Evolutionary conservation across 2,797 vertebrate genomes (phyloP), one percentile per base, ranked within the genome.

Genomic region (Adelosebastes latens): DNA sequence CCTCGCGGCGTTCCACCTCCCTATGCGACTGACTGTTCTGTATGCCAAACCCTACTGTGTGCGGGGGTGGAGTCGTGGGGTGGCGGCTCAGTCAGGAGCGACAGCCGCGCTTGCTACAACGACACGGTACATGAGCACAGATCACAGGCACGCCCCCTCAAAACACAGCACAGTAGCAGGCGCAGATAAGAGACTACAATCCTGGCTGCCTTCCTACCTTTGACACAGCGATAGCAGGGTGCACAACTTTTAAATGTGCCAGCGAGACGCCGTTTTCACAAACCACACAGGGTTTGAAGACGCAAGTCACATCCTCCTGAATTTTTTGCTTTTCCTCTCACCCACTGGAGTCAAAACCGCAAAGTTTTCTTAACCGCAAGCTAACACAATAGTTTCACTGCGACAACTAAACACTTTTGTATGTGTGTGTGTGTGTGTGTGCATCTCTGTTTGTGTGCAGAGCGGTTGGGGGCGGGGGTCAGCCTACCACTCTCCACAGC

Each of bases 61-160:
- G 86, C 85, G 90, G 90, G 91, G 91, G 91, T 80, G 89, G 89
- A 87, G 92, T 90, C 75, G 82, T 53, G 80, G 89, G 86, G 87
- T 88, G 87, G 88, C 77, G 53, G 91, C 90, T 93, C 93, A 93
- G 90, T 91, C 81, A 75, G 91, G 87, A 93, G 92, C 88, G 89
- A 90, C 91, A 94, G 92, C 88, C 86, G 74, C 85, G 76, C 92
- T 93, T 68, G 93, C 93, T 92, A 88, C 92, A 79, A 77, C 92
- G 87, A 91, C 92, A 92, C 75, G 88, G 89, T 94, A 94, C 94
- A 94, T 89, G 93, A 91, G 90, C 91, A 89, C 89, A 93, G 92
- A 94, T 94, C 93, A 94, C 91, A 94, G 91, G 87, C 82, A 92
- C 93, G 87, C 93, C 92, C 93, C 93, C 93, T 93, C 92, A 92